phyloP scores from a whole-genome alignment of 2,113 vertebrate genomes.

The Panurus biarmicus region DNA sequence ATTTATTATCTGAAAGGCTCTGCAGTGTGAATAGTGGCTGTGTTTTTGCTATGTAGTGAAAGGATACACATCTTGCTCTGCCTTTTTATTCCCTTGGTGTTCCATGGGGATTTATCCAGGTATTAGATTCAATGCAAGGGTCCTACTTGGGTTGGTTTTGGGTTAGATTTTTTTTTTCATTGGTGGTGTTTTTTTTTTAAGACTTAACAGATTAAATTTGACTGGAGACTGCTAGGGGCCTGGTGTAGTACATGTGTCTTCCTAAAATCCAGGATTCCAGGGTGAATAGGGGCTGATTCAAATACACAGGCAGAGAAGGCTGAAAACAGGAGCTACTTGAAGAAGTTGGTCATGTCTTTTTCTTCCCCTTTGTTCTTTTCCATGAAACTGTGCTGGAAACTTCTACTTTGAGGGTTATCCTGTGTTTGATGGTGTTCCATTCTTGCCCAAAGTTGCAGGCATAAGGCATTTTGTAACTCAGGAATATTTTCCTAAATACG shows the following conservation, averaged over 20 bases:
- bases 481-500: not conserved
- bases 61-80: not conserved
- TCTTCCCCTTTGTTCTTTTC: not conserved
- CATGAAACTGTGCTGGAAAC: not conserved
- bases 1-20: not conserved
- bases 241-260: not conserved
- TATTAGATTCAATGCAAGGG: not conserved
- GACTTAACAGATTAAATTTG: not conserved
- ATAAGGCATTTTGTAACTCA: not conserved
- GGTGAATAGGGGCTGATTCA: not conserved
- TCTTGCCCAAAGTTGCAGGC: not conserved
- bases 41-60: not conserved
- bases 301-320: not conserved
- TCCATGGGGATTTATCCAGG: not conserved
- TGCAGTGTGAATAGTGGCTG: not conserved
- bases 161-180: not conserved
- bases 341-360: not conserved
- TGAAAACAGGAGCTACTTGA: not conserved
- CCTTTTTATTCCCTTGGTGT: not conserved
- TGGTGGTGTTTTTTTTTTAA: not conserved
- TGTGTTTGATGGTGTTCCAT: fast-evolving
- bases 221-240: not conserved
- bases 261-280: not conserved
- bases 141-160: not conserved
- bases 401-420: not conserved